Base-by-base conservation (phyloP, 1,140 invertebrate genomes). In the Notospermus geniculatus region DNA sequence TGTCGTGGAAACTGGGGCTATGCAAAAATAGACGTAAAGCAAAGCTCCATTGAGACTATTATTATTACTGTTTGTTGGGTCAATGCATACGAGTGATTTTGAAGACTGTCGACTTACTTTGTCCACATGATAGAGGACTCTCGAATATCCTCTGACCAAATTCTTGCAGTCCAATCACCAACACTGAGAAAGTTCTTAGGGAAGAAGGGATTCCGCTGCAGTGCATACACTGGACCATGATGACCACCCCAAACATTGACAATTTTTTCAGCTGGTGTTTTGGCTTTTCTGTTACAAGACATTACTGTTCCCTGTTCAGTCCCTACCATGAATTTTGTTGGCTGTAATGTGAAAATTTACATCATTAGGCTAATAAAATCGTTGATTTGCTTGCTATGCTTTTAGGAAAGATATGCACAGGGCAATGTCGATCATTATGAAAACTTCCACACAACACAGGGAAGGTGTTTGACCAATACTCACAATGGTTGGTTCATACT, bases 81-180 rank as follows among this genome's bases (percentile, higher is more conserved):
- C n/a, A n/a, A n/a, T n/a, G n/a, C n/a, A n/a, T n/a, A n/a, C n/a
- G n/a, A n/a, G n/a, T n/a, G n/a, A n/a, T n/a, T n/a, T n/a, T n/a
- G n/a, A n/a, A n/a, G n/a, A n/a, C n/a, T 36, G 32, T 7, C 15
- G n/a, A 66, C 72, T 74, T 71, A 91, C 84, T 88, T 89, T 23
- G 91, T 94, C 92, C 92, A 95, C 72, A 94, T 87, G 58, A 95
- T 94, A 2, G 91, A 88, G 43, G 90, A 92, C 73, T 95, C 93
- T 54, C 88, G 86, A 70, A 92, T 93, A 76, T 97, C 93, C 81
- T 97, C 93, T 0, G 92, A 91, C 91, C 92, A 95, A 61, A 97
- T 82, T 68, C 90, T 86, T 0, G 91, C 89, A 28, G 90, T 92
- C 90, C 92, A 95, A 80, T 95, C 93, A 0, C 92, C 93, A 25